phyloP scores from a whole-genome alignment of 2,888 invertebrate genomes.

The Aproaerema taeniolella region DNA sequence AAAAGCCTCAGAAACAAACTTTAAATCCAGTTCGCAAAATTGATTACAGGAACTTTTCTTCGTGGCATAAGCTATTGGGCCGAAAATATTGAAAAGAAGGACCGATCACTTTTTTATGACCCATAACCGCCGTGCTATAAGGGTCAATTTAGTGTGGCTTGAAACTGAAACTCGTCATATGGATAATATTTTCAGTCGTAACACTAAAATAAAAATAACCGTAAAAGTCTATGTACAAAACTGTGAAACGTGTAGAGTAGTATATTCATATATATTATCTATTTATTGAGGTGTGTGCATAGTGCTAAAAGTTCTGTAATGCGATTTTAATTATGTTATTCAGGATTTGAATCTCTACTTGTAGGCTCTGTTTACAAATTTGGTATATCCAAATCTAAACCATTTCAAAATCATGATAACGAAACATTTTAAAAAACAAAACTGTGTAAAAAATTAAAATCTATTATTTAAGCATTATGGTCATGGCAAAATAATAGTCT shows the following conservation, averaged over 20 bases:
- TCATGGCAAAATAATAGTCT: no score
- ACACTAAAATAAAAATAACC: constrained; percentile 65
- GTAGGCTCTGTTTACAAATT: no score
- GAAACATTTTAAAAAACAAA: no score
- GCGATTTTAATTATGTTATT: no score
- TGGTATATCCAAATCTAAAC: no score
- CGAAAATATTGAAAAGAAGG: constrained; percentile 31
- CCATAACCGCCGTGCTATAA: constrained; percentile 54
- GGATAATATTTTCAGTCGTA: constrained; percentile 56
- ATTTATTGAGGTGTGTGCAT: no score
- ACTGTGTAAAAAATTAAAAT: no score
- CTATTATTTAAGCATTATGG: no score
- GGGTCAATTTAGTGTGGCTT: constrained; percentile 52
- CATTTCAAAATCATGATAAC: no score
- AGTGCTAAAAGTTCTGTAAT: no score
- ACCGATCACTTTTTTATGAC: constrained; percentile 48
- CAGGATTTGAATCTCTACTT: no score
- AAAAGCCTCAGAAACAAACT: not conserved
- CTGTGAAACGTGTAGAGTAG: not conserved
- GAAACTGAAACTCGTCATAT: constrained; percentile 31
- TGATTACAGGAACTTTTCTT: constrained; percentile 17
- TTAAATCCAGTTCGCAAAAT: not conserved
- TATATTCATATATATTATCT: no score
- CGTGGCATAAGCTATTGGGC: constrained; percentile 16
- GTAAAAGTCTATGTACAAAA: constrained; percentile 37